Evolutionary conservation across 2,797 vertebrate genomes (phyloP), one percentile per base, ranked within the genome.

Genomic region (Pseudocheirus occidentalis): DNA sequence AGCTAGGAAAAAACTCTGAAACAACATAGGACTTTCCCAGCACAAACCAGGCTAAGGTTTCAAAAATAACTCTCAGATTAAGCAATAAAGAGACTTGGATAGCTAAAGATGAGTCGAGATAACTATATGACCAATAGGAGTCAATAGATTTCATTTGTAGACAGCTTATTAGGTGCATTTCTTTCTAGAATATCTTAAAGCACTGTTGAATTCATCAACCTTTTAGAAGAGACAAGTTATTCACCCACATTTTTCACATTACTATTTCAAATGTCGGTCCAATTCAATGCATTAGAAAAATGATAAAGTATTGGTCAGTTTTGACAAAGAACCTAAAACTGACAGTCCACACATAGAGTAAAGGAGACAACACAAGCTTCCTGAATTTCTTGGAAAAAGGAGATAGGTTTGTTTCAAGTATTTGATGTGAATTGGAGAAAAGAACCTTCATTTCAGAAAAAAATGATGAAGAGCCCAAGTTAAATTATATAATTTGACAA

Each of bases 1-100:
- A 90, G 34, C 93, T 89, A 89, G 94, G 92, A 95, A 55, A 50
- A 94, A 13, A 91, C 6, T 53, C 21, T 89, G n/a, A 92, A 96
- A 95, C 66, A 97, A 96, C 95, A 57, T 55, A 92, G 0, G 28
- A 40, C 93, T 95, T 97, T 91, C 93, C 73, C 56, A 66, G 0
- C 18, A 21, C 31, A 34, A 12, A 29, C 1, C 14, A 57, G 5
- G 12, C 1, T 28, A 0, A 24, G 5, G 54, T 92, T 92, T 90
- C 56, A 93, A 92, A 59, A 91, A 87, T 46, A 92, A 94, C 55
- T 95, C 62, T 90, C 46, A 94, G 56, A 73, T 27, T 92, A 87
- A 95, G 87, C 46, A 52, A 56, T 52, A 93, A 96, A 93, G 91
- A 92, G 93, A 93, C 12, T 53, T 89, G 31, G 58, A 95, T 90